Base-by-base conservation (phyloP, 2,797 vertebrate species). In the Bovichtus variegatus region DNA sequence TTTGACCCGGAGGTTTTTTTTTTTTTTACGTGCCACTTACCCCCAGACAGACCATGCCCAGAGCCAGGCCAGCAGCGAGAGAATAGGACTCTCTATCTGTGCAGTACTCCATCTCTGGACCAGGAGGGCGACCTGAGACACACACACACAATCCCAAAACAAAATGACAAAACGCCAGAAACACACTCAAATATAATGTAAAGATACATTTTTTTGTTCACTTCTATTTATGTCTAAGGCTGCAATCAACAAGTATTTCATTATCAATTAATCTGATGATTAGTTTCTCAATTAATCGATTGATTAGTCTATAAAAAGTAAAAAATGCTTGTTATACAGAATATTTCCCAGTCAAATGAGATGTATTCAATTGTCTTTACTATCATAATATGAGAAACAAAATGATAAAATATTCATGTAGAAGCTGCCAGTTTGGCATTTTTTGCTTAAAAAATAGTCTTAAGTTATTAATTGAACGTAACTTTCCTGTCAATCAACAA, bases 1-100 rank as follows among this genome's bases (percentile, higher is more conserved):
- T n/a, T n/a, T n/a, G n/a, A n/a, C 27, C 27, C 27, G 27, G 27
- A 27, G 27, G n/a, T n/a, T n/a, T n/a, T n/a, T n/a, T n/a, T n/a
- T n/a, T n/a, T n/a, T 11, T 21, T 2, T 38, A 1, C 49, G 3
- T 21, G 21, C 27, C 43, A 74, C 88, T 77, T 62, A 99, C 98
- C 94, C 98, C 98, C 2, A 99, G 95, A 88, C 98, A 99, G 80
- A 99, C 98, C 98, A 99, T 99, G 78, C 98, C 98, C 71, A 99
- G 92, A n/a, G 98, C 97, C 9, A 99, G 92, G 27, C 98, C 98
- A 18, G 98, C 97, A 23, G 98, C 98, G 3, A 99, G 88, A 0
- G 98, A 99, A 81, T 99, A 99, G 0, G 98, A 99, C 85, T 99
- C 98, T 84, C 98, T 95, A 86, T 99, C 98, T 0, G 97, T 99